Evolutionary conservation across 2,888 invertebrate species (phyloP), one percentile per base, ranked within the genome.

Genomic region (Polydesmus complanatus): DNA sequence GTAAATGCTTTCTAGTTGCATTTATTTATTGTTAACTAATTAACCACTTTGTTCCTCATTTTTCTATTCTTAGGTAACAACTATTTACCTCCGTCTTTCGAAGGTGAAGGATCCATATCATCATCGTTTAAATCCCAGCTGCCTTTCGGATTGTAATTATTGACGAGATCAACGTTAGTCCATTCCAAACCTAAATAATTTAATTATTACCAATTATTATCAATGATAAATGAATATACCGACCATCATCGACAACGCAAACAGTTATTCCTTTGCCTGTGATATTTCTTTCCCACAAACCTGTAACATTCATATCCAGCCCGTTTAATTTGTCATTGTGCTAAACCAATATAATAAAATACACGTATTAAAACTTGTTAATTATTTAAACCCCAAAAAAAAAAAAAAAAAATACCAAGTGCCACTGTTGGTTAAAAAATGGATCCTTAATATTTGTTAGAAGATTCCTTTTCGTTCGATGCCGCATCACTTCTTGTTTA

Each of bases 231-330:
- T 22, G 23, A 54, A 5, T 54, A 54, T 26, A 54, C 37, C 27
- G 54, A 62, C 62, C 62, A 62, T 62, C 62, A 58, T 62, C 62
- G 27, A 62, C 59, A 48, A 62, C 55, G 25, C 59, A 62, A 23
- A 62, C 62, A 18, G 62, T 62, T 8, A 62, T 27, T 23, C 62
- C 62, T 22, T 19, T 27, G 18, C 62, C 62, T 26, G 62, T 62
- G n/a, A 62, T 59, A 54, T 62, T 62, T 49, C 55, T 37, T 2
- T 58, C 27, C 62, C 62, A 62, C 21, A 62, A 22, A 18, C 59
- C 58, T 49, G 55, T 48, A 14, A 62, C 54, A 48, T 62, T 62
- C n/a, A 62, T 48, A 58, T 62, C 62, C 54, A 62, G 26, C 8
- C 59, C 59, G n/a, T 59, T 55, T 21, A 23, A 49, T 50, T 14